These are phyloP conservation scores for Pheosia gnoma DNA, from an alignment of 2,888 invertebrate genomes.

Conservation along the genomic window DNA sequence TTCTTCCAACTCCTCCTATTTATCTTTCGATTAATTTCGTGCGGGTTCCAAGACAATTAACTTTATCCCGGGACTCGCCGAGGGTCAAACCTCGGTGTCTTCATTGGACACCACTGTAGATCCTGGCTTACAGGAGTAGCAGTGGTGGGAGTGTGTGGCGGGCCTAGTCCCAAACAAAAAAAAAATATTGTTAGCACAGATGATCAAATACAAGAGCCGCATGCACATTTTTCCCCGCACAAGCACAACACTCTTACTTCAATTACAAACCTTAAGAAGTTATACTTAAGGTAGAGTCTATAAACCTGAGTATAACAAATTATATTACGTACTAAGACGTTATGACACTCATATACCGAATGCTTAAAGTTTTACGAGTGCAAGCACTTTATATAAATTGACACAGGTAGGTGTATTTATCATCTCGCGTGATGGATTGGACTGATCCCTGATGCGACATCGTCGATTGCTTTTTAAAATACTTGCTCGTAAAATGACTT, in stretches of 20 bases:
- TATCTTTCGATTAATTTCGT: too few relatives aligned
- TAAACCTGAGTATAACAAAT: neutral
- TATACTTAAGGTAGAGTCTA: neutral
- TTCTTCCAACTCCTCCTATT: too few relatives aligned
- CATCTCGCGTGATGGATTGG: slow-evolving; percentile 26
- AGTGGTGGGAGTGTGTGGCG: too few relatives aligned
- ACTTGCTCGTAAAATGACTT: neutral
- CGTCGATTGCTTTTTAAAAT: slow-evolving; percentile 23
- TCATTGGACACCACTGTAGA: too few relatives aligned
- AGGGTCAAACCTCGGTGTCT: too few relatives aligned
- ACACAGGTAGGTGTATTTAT: slow-evolving; percentile 22
- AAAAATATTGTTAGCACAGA: too few relatives aligned
- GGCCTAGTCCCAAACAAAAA: too few relatives aligned
- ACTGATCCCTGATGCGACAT: slow-evolving; percentile 12
- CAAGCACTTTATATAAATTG: slow-evolving; percentile 8
- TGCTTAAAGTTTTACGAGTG: slow-evolving; percentile 18
- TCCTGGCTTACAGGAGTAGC: too few relatives aligned
- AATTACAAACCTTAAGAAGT: neutral
- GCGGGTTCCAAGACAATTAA: too few relatives aligned
- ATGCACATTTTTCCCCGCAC: too few relatives aligned
- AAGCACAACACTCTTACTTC: neutral
- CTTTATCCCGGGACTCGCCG: too few relatives aligned
- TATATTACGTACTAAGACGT: neutral
- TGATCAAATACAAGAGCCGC: too few relatives aligned
- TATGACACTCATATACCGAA: neutral